Conservation (phyloP, 1,140 invertebrate species). For the Pectinophora gossypiella region DNA sequence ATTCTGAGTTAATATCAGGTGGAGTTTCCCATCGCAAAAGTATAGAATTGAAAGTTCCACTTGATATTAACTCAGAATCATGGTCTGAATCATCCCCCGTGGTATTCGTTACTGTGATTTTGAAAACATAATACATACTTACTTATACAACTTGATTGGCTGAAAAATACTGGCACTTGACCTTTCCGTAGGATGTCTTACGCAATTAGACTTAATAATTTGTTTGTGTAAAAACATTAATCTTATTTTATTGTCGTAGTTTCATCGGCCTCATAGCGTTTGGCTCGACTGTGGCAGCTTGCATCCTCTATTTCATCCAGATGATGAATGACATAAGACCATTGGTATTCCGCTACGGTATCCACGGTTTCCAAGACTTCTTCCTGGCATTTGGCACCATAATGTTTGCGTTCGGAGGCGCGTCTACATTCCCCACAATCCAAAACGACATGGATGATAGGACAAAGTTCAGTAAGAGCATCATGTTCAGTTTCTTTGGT, state of each 20-base stretch:
- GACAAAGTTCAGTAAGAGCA: conserved; percentile 73
- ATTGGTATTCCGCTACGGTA: conserved; percentile 49
- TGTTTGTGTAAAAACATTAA: too few relatives aligned
- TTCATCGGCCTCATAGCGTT: conserved; percentile 74
- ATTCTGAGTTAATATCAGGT: too few relatives aligned
- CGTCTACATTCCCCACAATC: conserved; percentile 82
- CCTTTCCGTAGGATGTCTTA: too few relatives aligned
- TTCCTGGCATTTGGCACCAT: conserved; percentile 80
- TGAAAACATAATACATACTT: too few relatives aligned
- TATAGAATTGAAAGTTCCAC: too few relatives aligned
- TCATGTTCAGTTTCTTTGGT: conserved; percentile 75
- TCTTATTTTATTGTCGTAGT: conserved; percentile 22
- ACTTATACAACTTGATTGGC: too few relatives aligned
- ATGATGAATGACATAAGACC: conserved; percentile 69
- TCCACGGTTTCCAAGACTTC: conserved; percentile 72
- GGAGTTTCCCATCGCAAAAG: too few relatives aligned
- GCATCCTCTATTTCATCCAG: conserved; percentile 77
- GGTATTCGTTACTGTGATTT: too few relatives aligned
- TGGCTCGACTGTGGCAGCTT: conserved; percentile 75
- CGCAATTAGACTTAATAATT: too few relatives aligned
- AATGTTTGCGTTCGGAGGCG: conserved; percentile 81
- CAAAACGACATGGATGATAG: conserved; percentile 82
- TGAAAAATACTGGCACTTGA: too few relatives aligned
- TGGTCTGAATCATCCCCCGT: too few relatives aligned
- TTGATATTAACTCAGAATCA: too few relatives aligned